Evolutionary conservation across 2,113 vertebrate species (phyloP).

Genomic region (Thoracochromis brauschi): DNA sequence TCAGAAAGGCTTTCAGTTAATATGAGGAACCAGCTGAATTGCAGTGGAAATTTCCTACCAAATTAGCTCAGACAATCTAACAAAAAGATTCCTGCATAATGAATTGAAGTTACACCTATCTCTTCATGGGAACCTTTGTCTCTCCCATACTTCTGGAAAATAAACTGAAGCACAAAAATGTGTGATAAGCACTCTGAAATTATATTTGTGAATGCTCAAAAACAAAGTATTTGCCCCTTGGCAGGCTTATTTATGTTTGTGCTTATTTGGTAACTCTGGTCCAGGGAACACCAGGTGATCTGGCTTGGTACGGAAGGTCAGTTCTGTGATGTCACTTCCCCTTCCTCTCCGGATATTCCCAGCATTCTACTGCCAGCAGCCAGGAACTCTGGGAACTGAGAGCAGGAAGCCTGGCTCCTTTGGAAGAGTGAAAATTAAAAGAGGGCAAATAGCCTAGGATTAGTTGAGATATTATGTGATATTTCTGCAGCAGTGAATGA

Average conservation of each 20-base stretch:
- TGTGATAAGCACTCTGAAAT: not conserved
- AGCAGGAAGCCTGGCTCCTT: conserved; percentile 71
- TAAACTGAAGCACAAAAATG: not conserved
- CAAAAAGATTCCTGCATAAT: conserved; percentile 26
- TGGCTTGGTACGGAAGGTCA: conserved; percentile 72
- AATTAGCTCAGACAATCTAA: not conserved
- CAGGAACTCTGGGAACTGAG: conserved; percentile 70
- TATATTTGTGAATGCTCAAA: not conserved
- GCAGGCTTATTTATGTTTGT: not conserved
- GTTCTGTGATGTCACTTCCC: conserved; percentile 71
- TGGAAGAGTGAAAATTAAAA: not conserved
- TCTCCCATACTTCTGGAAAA: not conserved
- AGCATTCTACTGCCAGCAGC: conserved; percentile 73
- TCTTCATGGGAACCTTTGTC: conserved; percentile 27
- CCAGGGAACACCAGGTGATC: conserved; percentile 70
- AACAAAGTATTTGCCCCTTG: not conserved
- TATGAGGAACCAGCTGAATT: not conserved
- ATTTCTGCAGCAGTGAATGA: not conserved
- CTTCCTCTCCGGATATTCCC: conserved; percentile 79
- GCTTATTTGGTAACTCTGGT: conserved; percentile 28
- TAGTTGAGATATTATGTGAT: not conserved
- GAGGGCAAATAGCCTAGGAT: not conserved
- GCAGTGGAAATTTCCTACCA: not conserved
- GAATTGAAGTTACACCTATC: conserved; percentile 29
- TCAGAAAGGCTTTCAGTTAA: not conserved